Base-by-base conservation (phyloP, 2,888 invertebrate species). In the Dynastes tityus region DNA sequence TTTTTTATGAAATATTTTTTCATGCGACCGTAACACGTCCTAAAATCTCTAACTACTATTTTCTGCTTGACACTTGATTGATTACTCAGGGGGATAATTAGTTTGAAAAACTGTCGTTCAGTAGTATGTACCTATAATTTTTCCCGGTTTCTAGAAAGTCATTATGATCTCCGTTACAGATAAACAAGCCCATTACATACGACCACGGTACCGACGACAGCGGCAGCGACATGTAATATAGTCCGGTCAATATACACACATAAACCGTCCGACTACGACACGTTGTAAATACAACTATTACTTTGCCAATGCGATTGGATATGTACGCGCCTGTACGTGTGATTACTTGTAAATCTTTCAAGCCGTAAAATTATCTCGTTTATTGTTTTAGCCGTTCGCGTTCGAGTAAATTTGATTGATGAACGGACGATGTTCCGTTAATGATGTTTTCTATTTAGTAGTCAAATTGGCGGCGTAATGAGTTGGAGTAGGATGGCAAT, bases 391-490 rank as follows among this genome's bases (percentile, higher is more conserved):
- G 27, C 55, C 65, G 76, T 71, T 76, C 55, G 16, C 27, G 68
- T 27, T 45, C 49, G 2, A 49, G 51, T 58, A 53, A 71, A 65
- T 74, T 77, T 87, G 87, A 87, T 87, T 86, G 86, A 86, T 87
- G 86, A 83, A 82, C 84, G 83, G 76, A 73, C 84, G 84, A 83
- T 85, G 85, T 85, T 84, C 84, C 82, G 85, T 84, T 86, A 85
- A 86, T 85, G 85, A 84, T 84, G 84, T 85, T 86, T 85, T 84
- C 84, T 83, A 83, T 85, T 85, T 85, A 82, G 85, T 83, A 85
- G 85, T 84, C 84, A 83, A 83, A 82, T 83, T 82, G 83, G 82
- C 82, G 80, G 29, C 71, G 79, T 83, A 83, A 82, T 80, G 81
- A 81, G 81, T 80, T 81, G 81, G 80, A 81, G 81, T 75, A 79